These are phyloP conservation scores for Cheilosia grossa DNA, from an alignment of 2,888 invertebrate genomes.

Conservation along the genomic window DNA sequence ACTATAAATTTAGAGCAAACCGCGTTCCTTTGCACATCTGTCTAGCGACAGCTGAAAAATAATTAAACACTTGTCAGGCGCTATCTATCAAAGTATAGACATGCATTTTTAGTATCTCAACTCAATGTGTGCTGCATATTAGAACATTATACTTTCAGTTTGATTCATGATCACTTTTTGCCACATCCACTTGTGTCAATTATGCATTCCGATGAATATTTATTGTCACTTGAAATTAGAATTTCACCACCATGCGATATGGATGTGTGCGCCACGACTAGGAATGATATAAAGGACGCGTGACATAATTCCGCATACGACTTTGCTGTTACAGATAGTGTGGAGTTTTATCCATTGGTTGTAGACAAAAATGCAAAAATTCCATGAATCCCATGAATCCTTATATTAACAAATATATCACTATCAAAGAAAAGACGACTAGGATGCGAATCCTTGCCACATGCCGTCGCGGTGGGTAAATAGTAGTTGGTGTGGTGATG, in stretches of 20 bases:
- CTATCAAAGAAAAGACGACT: conserved; percentile 20
- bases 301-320: conserved; percentile 54
- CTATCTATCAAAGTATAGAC: conserved; percentile 1
- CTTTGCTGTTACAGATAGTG: background rate
- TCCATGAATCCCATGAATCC: conserved; percentile 48
- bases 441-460: conserved; percentile 26
- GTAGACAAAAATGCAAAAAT: conserved; percentile 37
- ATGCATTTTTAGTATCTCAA: background rate
- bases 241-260: conserved; percentile 37
- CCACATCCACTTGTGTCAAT: conserved; percentile 64
- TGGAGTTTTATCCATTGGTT: conserved; percentile 21
- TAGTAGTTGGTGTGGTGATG: conserved; percentile 6
- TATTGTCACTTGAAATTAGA: conserved; percentile 66
- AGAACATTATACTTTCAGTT: conserved; percentile 42
- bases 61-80: conserved; percentile 22
- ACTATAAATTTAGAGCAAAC: conserved; percentile 1
- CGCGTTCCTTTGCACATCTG: conserved; percentile 2
- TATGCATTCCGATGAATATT: conserved; percentile 73
- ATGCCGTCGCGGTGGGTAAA: conserved; percentile 34
- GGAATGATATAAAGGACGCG: conserved; percentile 49
- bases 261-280: background rate
- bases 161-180: conserved; percentile 60
- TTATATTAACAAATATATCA: conserved; percentile 65
- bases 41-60: conserved; percentile 16
- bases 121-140: background rate